Evolutionary conservation across 2,113 vertebrate species (phyloP), one percentile per base, ranked within the genome.

Genomic region (Bos javanicus): DNA sequence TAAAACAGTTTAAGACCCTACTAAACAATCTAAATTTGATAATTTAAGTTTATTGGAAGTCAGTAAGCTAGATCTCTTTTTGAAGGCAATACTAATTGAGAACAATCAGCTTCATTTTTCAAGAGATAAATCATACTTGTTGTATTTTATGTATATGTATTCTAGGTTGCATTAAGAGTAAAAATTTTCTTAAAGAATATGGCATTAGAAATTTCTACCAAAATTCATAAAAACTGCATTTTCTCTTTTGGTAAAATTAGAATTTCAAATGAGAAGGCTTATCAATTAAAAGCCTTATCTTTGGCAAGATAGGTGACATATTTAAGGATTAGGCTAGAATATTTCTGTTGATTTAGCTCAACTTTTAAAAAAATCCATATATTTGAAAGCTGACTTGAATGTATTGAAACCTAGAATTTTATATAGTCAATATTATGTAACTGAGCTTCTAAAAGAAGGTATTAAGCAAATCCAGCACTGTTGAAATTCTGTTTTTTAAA

Each of bases 161-260:
- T 87, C 67, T 92, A 86, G 62, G 26, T 8, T 30, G 8, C 1
- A 16, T 25, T 50, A 87, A 90, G 8, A 87, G 6, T 60, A 90
- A 90, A 84, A 39, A 33, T 86, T 33, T 90, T 46, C 71, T 96
- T 92, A 94, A 94, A 94, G 46, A 78, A 56, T 7, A 52, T 12
- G 46, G 26, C 56, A 3, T 28, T 85, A 43, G 52, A 36, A 50
- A 13, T 86, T 86, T 92, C 50, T 78, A 91, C 10, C 5, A 43
- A 92, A 97, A 81, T 89, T 87, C 43, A 30, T 87, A 54, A 64
- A 81, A 89, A 17, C 39, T 83, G 3, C 6, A 48, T 85, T 87
- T 91, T 91, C 36, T 92, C 33, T 76, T 93, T 94, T 82, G n/a
- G 8, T 80, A 94, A 96, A 95, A 56, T 71, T 19, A 83, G 15